Evolutionary conservation across 92 coral and sea anemone species (phyloP).

Genomic region (Plumapathes pennacea): DNA sequence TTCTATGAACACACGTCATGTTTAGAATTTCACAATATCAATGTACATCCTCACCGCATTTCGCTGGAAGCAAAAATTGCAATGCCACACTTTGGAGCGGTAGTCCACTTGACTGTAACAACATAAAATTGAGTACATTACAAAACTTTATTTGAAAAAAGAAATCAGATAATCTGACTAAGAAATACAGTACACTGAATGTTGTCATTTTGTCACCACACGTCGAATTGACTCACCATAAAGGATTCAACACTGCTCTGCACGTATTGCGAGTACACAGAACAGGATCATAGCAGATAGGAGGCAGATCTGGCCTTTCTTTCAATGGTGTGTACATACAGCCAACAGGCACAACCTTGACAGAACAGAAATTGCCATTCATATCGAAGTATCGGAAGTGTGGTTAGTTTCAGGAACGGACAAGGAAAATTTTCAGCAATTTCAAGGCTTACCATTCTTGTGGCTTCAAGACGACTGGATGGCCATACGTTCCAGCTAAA

Average conservation of each 20-base stretch:
- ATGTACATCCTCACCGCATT: conserved; percentile 81
- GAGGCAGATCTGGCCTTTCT: conserved; percentile 95
- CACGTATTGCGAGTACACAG: conserved; percentile 93
- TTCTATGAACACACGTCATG: too few species aligned
- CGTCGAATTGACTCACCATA: conserved; percentile 63
- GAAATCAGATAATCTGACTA: neutral
- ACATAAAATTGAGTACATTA: neutral
- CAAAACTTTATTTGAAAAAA: neutral
- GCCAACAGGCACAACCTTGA: conserved; percentile 95
- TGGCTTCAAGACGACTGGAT: conserved; percentile 98
- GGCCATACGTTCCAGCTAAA: conserved; percentile 99
- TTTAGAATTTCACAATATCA: too few species aligned
- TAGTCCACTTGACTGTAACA: conserved; percentile 93
- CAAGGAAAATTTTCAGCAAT: neutral
- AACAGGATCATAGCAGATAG: conserved; percentile 98
- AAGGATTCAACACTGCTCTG: conserved; percentile 92
- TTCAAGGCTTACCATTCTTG: conserved; percentile 79
- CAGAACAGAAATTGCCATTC: neutral
- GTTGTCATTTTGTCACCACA: neutral
- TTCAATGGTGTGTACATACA: conserved; percentile 91
- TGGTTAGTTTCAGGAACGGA: neutral
- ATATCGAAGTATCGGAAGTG: neutral
- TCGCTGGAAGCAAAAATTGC: conserved; percentile 98
- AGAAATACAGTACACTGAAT: too few species aligned
- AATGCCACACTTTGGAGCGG: conserved; percentile 99